These are phyloP conservation scores for Patiria pectinifera DNA, from an alignment of 53 echinoderm and acorn worm genomes.

Conservation along the genomic window DNA sequence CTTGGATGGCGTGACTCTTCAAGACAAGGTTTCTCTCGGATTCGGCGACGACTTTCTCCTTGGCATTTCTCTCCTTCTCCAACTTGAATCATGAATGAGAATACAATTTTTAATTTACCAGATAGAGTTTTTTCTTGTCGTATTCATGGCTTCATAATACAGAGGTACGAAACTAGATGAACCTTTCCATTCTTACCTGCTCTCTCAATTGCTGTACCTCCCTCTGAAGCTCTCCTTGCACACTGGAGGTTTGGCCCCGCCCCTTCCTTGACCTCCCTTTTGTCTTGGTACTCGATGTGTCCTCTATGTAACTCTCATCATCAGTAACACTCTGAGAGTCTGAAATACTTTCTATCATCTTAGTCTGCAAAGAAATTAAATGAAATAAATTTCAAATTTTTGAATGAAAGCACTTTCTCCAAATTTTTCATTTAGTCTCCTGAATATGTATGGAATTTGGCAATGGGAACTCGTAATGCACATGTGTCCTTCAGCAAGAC, in stretches of 20 bases:
- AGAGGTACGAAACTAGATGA: too few species aligned
- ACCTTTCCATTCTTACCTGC: constrained; percentile 27
- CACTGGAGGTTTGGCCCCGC: not conserved
- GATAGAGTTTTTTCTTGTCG: too few species aligned
- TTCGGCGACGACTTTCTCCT: not conserved
- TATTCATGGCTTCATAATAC: not conserved
- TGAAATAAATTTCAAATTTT: not conserved
- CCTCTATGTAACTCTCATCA: constrained; percentile 31
- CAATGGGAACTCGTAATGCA: not conserved
- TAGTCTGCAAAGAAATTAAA: constrained; percentile 7
- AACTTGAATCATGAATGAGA: constrained; percentile 18
- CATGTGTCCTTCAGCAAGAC: not conserved
- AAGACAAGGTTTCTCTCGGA: not conserved
- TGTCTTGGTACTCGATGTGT: not conserved
- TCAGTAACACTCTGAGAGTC: constrained; percentile 28
- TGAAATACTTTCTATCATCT: constrained; percentile 27
- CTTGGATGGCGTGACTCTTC: constrained; percentile 2
- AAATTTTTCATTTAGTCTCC: too few species aligned
- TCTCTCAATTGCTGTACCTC: constrained; percentile 44
- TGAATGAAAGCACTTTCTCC: too few species aligned
- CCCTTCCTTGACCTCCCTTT: not conserved
- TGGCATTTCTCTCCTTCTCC: constrained; percentile 4
- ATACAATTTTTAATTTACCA: not conserved
- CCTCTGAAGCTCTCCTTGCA: constrained; percentile 10
- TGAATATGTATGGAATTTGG: not conserved